These are phyloP conservation scores for Arrhamphus sclerolepis DNA, from an alignment of 2,797 vertebrate species.

Conservation along the genomic window DNA sequence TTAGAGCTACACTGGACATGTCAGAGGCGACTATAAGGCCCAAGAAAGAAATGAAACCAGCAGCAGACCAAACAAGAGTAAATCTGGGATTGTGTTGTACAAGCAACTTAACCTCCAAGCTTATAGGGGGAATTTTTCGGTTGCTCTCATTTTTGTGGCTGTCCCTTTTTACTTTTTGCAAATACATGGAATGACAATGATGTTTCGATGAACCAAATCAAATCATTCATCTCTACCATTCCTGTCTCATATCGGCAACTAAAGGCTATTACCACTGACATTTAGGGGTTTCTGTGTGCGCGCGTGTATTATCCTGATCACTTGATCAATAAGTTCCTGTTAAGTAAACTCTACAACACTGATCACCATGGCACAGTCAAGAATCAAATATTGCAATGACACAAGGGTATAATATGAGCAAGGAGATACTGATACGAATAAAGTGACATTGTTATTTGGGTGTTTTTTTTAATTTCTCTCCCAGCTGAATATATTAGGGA, in stretches of 20 bases:
- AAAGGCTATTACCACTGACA: conserved; percentile 62
- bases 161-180: too few relatives aligned
- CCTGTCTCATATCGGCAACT: conserved; percentile 35
- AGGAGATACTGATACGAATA: conserved; percentile 22
- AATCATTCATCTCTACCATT: conserved; percentile 21
- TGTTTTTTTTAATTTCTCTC: conserved; percentile 23
- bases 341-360: conserved; percentile 49
- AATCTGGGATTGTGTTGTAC: too few relatives aligned
- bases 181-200: conserved; percentile 45
- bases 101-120: too few relatives aligned
- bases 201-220: conserved; percentile 50
- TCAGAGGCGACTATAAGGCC: not conserved
- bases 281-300: too few relatives aligned
- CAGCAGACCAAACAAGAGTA: too few relatives aligned
- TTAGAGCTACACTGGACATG: too few relatives aligned
- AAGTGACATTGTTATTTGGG: conserved; percentile 43
- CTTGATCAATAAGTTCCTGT: conserved; percentile 57
- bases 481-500: conserved; percentile 35
- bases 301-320: conserved; percentile 57
- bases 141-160: too few relatives aligned
- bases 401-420: conserved; percentile 2
- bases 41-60: too few relatives aligned
- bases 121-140: too few relatives aligned
- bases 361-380: conserved; percentile 18
- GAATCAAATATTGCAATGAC: conserved; percentile 12